phyloP scores from a whole-genome alignment of 2,113 vertebrate species.

The Heterotilapia buettikoferi region DNA sequence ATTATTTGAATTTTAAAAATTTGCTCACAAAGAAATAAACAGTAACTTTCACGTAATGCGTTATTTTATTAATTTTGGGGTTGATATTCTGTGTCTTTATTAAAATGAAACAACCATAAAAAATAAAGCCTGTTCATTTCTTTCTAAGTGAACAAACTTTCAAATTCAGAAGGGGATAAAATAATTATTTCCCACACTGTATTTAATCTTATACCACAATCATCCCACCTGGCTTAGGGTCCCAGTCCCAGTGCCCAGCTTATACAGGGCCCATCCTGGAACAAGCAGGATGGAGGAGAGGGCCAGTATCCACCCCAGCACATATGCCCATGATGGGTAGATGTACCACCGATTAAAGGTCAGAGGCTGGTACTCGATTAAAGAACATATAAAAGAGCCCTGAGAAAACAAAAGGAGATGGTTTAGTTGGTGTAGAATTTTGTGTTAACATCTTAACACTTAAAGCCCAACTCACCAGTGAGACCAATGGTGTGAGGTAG shows the following conservation, averaged over 20 bases:
- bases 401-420: neutral
- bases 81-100: neutral
- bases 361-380: slow-evolving; percentile 62
- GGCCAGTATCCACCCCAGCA: slow-evolving; percentile 57
- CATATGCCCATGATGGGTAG: slow-evolving; percentile 63
- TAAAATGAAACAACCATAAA: neutral
- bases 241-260: slow-evolving; percentile 36
- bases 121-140: neutral
- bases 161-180: neutral
- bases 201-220: neutral
- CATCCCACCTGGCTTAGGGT: slow-evolving; percentile 42
- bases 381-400: slow-evolving; percentile 57
- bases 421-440: rapidly evolving
- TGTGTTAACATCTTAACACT: rapidly evolving
- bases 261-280: slow-evolving; percentile 49
- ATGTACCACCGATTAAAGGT: slow-evolving; percentile 70
- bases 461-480: slow-evolving; percentile 47
- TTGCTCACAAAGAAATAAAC: neutral
- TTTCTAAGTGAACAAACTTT: neutral
- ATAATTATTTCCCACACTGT: neutral
- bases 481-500: slow-evolving; percentile 66
- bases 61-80: neutral
- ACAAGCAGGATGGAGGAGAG: slow-evolving; percentile 59
- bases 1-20: neutral
- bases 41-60: rapidly evolving